Base-by-base conservation (phyloP, 2,113 vertebrate species). In the Murina feae region DNA sequence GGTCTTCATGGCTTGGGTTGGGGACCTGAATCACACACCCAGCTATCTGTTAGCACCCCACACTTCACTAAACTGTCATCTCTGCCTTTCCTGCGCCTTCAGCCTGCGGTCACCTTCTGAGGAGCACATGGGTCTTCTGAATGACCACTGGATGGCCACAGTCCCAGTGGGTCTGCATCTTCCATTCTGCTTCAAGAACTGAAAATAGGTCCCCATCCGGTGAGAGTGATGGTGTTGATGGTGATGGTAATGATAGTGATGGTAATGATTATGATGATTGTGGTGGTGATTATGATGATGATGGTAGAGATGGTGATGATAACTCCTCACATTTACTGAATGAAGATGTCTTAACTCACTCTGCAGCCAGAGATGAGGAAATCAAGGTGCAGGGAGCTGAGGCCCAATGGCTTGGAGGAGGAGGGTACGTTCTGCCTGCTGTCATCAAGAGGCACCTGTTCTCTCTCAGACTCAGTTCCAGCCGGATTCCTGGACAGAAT, bases 191-290 rank as follows among this genome's bases (percentile, higher is more conserved):
- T 71, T 49, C 79, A 44, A 21, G 75, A 80, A 23, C 66, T 53
- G 60, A 58, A 83, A 66, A 47, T 47, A 80, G 55, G 39, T 63
- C 6, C 49, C 8, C 16, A 39, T 7, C 2, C 68, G 37, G 47
- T 23, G 49, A 55, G 28, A 53, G 51, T 16, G 10, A 13, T 23
- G 84, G 0, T 21, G 18, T 0, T 4, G 35, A 1, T 4, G 4
- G 0, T 42, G 68, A 0, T 28, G 14, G 0, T 51, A 18, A 1
- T 6, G 32, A 0, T 9, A 49, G 0, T 28, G 66, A 0, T 11
- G 68, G 0, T 18, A 35, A 0, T 68, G 82, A 0, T 17, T n/a
- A 3, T 5, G 5, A 1, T 16, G 28, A 0, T 23, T 65, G 0
- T 30, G 23, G 0, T 58, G 35, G 1, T 7, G 37, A 0, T 9